phyloP scores from a whole-genome alignment of 2,113 vertebrate genomes.

The Pao palembangensis region DNA sequence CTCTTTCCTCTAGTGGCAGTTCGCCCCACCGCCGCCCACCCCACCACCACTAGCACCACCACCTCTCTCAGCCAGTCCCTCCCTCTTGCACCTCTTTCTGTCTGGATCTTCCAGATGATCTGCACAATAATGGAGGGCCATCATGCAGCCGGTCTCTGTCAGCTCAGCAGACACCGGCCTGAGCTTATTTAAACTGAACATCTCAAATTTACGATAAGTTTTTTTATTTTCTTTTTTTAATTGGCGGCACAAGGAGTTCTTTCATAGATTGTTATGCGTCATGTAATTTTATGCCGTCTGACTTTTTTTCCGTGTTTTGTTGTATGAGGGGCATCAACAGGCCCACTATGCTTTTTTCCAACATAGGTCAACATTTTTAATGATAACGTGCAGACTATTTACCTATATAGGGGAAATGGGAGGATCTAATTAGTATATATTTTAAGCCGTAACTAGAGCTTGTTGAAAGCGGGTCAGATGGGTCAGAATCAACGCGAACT shows the following conservation, averaged over 20 bases:
- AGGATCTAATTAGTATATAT: constrained; percentile 38
- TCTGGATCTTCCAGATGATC: constrained; percentile 30
- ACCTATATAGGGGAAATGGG: constrained; percentile 48
- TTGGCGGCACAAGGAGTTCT: constrained; percentile 48
- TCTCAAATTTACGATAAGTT: constrained; percentile 29
- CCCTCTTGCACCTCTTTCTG: constrained; percentile 26
- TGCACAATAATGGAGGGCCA: constrained; percentile 48
- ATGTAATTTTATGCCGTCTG: constrained; percentile 38
- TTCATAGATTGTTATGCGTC: constrained; percentile 48
- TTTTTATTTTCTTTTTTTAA: constrained; percentile 15
- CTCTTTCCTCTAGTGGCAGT: constrained; percentile 48
- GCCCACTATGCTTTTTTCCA: constrained; percentile 41
- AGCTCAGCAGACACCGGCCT: constrained; percentile 23
- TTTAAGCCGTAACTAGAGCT: constrained; percentile 16
- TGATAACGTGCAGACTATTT: constrained; percentile 44
- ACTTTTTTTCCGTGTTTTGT: constrained; percentile 41
- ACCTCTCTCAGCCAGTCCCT: constrained; percentile 30
- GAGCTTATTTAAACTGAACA: constrained; percentile 23
- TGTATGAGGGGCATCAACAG: constrained; percentile 49
- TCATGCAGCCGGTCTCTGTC: constrained; percentile 44
- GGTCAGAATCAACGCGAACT: constrained; percentile 24
- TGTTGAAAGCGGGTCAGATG: constrained; percentile 44
- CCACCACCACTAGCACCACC: constrained; percentile 28
- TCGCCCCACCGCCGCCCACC: constrained; percentile 24
- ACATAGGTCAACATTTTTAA: constrained; percentile 44